phyloP scores from a whole-genome alignment of 2,888 invertebrate genomes.

The Cordylochernes scorpioides region DNA sequence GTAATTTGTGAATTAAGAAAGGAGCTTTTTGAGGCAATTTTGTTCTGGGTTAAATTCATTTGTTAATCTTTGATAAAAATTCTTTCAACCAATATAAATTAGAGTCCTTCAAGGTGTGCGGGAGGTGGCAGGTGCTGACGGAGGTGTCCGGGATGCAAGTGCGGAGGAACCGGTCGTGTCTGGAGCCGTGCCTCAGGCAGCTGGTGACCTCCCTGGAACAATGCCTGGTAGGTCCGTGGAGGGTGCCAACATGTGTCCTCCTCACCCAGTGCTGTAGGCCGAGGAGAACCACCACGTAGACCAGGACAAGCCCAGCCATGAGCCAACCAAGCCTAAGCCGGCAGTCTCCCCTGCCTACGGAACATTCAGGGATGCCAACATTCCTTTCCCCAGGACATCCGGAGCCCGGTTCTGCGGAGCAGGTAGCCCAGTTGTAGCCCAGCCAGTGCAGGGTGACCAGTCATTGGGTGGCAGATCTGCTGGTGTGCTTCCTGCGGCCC shows the following conservation, averaged over 20 bases:
- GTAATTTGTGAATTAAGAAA: too few species aligned
- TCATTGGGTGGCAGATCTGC: conserved; percentile 27
- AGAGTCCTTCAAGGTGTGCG: too few species aligned
- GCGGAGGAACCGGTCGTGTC: conserved; percentile 52
- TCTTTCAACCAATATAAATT: too few species aligned
- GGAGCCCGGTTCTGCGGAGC: conserved; percentile 75
- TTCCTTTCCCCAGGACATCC: conserved; percentile 78
- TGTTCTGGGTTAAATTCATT: too few species aligned
- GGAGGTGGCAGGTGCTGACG: conserved; percentile 12
- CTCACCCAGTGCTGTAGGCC: too few species aligned
- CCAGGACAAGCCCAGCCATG: too few species aligned
- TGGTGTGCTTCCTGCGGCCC: conserved; percentile 60
- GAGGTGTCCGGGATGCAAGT: conserved; percentile 37
- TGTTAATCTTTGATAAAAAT: too few species aligned
- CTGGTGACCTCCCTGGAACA: conserved; percentile 35
- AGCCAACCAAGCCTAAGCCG: conserved; percentile 5
- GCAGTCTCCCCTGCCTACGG: conserved; percentile 14
- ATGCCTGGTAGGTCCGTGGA: too few species aligned
- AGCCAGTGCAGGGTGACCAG: conserved; percentile 2
- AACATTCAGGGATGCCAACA: conserved; percentile 34
- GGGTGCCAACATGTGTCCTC: background rate
- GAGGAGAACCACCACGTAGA: too few species aligned
- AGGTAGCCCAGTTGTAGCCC: conserved; percentile 27
- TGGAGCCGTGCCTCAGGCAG: conserved; percentile 55
- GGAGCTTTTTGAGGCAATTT: too few species aligned